Conservation (phyloP, 2,888 invertebrate genomes). For the Ectemnius continuus region DNA sequence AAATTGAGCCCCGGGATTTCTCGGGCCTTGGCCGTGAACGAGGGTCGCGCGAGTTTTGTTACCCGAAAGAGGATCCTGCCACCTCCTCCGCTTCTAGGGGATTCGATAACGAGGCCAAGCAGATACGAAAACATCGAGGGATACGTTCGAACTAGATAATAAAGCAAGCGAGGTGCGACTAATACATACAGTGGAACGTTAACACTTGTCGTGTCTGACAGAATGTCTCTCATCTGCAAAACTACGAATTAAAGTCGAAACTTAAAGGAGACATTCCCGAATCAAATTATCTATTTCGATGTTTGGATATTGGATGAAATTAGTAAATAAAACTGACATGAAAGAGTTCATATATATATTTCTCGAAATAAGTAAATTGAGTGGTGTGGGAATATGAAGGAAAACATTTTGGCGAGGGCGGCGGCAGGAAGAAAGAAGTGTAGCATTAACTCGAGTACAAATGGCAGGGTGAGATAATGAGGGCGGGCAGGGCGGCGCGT, state of each 20-base stretch:
- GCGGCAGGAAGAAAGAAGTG: not conserved
- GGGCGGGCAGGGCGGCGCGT: no score
- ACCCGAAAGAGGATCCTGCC: not conserved
- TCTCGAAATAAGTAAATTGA: no score
- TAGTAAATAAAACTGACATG: no score
- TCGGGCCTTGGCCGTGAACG: slow-evolving; percentile 39
- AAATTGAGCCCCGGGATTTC: slow-evolving; percentile 46
- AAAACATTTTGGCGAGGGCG: not conserved
- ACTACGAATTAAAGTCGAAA: no score
- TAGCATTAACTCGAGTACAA: not conserved
- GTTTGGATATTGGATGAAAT: not conserved
- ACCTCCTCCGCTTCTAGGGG: not conserved
- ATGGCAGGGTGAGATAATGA: slow-evolving; percentile 1
- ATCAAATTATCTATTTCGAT: no score
- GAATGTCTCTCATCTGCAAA: no score
- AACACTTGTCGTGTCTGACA: no score
- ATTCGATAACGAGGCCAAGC: slow-evolving; percentile 53
- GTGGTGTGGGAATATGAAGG: not conserved
- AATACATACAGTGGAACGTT: no score
- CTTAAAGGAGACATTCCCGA: no score
- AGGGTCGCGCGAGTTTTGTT: not conserved
- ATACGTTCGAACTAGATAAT: slow-evolving; percentile 34
- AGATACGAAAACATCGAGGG: slow-evolving; percentile 42
- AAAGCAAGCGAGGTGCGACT: no score
- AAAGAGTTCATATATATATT: no score